Evolutionary conservation across 2,888 invertebrate genomes (phyloP), one percentile per base, ranked within the genome.

Genomic region (Harpalus rubripes): DNA sequence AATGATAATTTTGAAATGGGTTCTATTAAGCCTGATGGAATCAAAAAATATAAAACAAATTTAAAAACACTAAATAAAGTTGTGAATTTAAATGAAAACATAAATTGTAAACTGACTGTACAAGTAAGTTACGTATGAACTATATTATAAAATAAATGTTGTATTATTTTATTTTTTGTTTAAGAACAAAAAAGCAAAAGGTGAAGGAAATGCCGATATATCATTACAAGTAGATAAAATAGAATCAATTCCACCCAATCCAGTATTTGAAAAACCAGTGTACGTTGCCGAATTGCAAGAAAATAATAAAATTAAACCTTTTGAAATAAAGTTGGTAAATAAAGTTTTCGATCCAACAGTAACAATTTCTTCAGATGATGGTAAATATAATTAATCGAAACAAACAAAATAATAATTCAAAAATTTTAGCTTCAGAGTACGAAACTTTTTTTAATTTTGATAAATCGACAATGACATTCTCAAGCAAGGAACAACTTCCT

Each of bases 211-310:
- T 32, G 59, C 86, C n/a, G 85, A 59, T 83, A 10, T 93, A 6
- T 90, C 88, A 16, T 90, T 93, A 32, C 86, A 88, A 72, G 90
- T 91, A 8, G 91, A 92, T 87, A 87, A 89, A 12, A 88, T 90
- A 58, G 91, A 91, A 86, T 89, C 91, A 87, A 88, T 92, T 56
- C 92, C 93, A 0, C 91, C 91, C 52, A 91, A 92, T 78, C 92
- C 92, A 18, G 88, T 91, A 18, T 93, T 94, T 88, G 88, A 90
- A 0, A 87, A 90, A 87, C 86, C 92, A 10, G 91, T 91, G 86
- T 93, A 93, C 87, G 22, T n/a, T 16, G 44, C 44, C 6, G 18
- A 41, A 5, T 15, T 74, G 41, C 16, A 44, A 15, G 72, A 74
- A 15, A 18, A 41, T 18, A 74, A 41, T 74, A 1, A 41, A 18